Evolutionary conservation across 2,888 invertebrate species (phyloP).

Genomic region (Oligia fasciuncula): DNA sequence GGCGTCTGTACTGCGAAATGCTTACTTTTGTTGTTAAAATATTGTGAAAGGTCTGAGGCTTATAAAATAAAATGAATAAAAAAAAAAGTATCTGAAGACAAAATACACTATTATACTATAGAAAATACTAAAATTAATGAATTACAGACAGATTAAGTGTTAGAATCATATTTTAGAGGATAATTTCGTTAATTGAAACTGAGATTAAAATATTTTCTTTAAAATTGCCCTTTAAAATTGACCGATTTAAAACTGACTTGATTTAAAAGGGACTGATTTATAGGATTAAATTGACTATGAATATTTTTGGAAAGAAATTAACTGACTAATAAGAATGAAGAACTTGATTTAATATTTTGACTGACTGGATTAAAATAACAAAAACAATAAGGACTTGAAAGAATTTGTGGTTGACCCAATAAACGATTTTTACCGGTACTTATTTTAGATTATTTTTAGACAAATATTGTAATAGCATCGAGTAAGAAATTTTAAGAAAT

Average conservation of each 20-base stretch:
- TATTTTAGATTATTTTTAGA: slow-evolving; percentile 5
- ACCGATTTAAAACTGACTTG: neutral
- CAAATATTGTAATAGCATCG: neutral
- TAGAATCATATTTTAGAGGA: neutral
- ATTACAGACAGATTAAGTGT: neutral
- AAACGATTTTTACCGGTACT: neutral
- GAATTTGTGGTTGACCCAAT: neutral
- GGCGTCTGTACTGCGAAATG: neutral
- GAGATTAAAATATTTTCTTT: neutral
- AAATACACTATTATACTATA: too few relatives aligned
- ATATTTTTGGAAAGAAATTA: neutral
- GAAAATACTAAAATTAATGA: neutral
- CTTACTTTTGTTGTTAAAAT: neutral
- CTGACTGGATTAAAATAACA: slow-evolving; percentile 12
- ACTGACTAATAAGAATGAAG: neutral
- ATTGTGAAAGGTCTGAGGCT: neutral
- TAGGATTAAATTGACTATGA: neutral
- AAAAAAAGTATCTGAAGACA: neutral
- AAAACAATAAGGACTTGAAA: neutral
- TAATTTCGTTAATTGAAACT: too few relatives aligned
- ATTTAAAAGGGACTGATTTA: slow-evolving; percentile 1
- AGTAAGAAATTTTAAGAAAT: neutral
- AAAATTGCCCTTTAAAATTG: neutral
- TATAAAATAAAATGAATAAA: neutral
- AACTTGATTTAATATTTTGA: neutral